Percentiles rank a stretch among this genome's conserved stretches.
Conservation (phyloP, 2,113 vertebrate species). For the Glaucomys volans region DNA sequence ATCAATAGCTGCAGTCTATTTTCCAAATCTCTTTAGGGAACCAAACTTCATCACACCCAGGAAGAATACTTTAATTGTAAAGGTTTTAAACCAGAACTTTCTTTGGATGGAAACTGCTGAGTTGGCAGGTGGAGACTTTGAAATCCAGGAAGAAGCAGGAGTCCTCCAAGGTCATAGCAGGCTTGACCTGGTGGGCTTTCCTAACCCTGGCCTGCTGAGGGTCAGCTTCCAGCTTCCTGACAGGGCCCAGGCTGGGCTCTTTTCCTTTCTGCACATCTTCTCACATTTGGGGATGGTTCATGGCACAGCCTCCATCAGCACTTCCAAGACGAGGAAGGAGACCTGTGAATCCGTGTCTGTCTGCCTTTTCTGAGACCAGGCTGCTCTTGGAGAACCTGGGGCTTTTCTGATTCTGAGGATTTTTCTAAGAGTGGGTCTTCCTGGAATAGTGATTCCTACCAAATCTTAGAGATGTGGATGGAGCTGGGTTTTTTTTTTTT, state of each 20-base stretch:
- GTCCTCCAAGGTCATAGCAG: not conserved
- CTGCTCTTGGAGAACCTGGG: not conserved
- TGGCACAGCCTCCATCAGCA: too few relatives aligned
- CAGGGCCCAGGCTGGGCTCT: fast-evolving
- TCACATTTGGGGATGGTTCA: not conserved
- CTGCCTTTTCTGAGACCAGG: not conserved
- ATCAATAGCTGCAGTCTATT: slow-evolving; percentile 47
- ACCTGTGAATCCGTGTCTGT: not conserved
- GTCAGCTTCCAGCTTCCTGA: not conserved
- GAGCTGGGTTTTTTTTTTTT: not conserved
- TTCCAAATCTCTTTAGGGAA: slow-evolving; percentile 68
- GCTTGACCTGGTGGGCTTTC: not conserved
- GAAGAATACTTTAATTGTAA: not conserved
- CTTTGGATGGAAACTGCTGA: not conserved
- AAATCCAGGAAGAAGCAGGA: not conserved
- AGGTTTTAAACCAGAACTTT: slow-evolving; percentile 22
- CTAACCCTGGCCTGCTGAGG: not conserved
- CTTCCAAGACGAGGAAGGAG: not conserved
- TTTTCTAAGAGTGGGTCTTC: not conserved
- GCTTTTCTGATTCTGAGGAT: not conserved
- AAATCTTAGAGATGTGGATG: slow-evolving; percentile 8
- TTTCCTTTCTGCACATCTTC: not conserved
- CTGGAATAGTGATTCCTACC: not conserved
- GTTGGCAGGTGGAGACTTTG: slow-evolving; percentile 44
- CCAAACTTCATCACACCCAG: not conserved